Percentiles rank a stretch among this genome's conserved stretches.
phyloP scores from a whole-genome alignment of 2,113 vertebrate species.

The Nycticebus coucang region DNA sequence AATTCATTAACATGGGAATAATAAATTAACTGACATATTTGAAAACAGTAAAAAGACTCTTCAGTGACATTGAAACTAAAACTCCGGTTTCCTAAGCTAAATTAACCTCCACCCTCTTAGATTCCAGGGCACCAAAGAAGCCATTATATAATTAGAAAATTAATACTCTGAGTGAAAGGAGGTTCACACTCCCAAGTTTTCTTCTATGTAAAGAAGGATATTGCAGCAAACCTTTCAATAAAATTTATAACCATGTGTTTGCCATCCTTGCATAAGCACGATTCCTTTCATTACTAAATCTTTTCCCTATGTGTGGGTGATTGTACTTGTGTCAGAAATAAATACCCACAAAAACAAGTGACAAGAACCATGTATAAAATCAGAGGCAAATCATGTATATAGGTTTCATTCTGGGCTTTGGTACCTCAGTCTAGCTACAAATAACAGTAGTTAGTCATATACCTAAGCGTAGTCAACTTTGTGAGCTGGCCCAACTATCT shows the following conservation, averaged over 20 bases:
- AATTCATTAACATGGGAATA: not conserved
- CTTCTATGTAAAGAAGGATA: not conserved
- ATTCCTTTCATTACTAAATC: conserved; percentile 28
- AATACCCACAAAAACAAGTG: conserved; percentile 18
- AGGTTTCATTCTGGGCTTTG: not conserved
- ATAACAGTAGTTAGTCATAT: not conserved
- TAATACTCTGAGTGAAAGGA: not conserved
- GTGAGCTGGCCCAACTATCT: not conserved
- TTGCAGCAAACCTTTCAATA: not conserved
- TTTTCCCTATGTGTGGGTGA: not conserved
- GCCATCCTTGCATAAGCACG: not conserved
- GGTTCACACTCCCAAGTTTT: not conserved
- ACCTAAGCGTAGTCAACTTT: not conserved
- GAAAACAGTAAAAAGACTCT: not conserved
- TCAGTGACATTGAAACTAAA: not conserved
- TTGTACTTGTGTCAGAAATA: conserved; percentile 5
- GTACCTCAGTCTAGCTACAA: not conserved
- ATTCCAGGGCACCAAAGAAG: not conserved
- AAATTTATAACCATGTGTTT: not conserved
- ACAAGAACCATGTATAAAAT: not conserved
- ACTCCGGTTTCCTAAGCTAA: not conserved
- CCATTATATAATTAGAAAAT: not conserved
- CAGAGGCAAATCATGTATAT: not conserved
- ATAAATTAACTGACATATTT: not conserved
- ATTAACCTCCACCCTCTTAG: not conserved